phyloP scores from a whole-genome alignment of 2,797 vertebrate species.

The Pseudotriccus pelzelni region DNA sequence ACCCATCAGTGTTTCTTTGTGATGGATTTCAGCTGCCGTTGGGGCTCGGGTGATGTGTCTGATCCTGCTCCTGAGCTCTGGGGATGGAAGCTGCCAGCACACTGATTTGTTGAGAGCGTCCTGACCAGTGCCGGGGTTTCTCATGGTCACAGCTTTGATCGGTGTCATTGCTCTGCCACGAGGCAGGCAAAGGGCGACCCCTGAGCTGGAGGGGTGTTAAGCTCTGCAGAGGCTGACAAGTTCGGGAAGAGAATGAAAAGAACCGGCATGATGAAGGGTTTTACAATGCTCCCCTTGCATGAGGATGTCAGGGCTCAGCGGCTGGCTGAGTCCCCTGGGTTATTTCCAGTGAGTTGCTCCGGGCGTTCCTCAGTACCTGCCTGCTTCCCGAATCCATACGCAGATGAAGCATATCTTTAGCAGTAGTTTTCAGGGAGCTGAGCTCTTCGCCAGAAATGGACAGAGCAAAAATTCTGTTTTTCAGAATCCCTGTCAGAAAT shows the following conservation, averaged over 20 bases:
- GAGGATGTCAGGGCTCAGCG: background rate
- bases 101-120: background rate
- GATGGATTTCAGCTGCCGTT: background rate
- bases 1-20: background rate
- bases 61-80: background rate
- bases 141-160: background rate
- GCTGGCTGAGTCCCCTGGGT: background rate
- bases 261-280: background rate
- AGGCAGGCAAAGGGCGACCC: background rate
- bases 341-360: background rate
- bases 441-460: background rate
- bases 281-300: background rate
- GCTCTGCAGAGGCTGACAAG: background rate
- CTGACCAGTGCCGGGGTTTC: background rate
- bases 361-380: constrained; percentile 14
- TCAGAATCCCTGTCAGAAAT: background rate
- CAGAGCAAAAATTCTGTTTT: background rate
- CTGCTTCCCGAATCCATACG: background rate
- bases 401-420: constrained; percentile 11
- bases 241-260: background rate
- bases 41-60: background rate
- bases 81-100: background rate
- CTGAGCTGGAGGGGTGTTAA: background rate
- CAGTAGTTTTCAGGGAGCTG: background rate
- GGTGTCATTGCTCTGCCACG: background rate